Base-by-base conservation (phyloP, 2,888 invertebrate species). In the Ectemnius cavifrons region DNA sequence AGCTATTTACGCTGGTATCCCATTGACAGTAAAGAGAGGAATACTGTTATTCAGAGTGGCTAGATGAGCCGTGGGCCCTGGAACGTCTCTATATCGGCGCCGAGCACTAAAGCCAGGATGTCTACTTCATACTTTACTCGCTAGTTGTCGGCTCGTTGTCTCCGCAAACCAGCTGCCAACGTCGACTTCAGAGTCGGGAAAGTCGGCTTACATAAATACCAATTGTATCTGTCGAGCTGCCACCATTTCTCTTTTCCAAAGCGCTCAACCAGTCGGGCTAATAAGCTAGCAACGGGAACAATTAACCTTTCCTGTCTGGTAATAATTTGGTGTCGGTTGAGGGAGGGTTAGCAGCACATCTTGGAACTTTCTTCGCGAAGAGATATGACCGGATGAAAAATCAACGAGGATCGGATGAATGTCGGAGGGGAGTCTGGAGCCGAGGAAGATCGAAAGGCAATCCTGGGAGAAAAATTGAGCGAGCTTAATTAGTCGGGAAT, bases 121-220 rank as follows among this genome's bases (percentile, higher is more conserved):
- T 62, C 62, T 66, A 62, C 71, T 71, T 71, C 46, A 20, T 71
- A 71, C 57, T 61, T 66, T 58, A 28, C 71, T 66, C 65, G 70
- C 59, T 57, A 37, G 27, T 63, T 49, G n/a, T 52, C 16, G 52
- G 52, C n/a, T 52, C 37, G 37, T 37, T 37, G 37, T 37, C 11
- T 69, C 20, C 20, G 46, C 59, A n/a, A 37, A 28, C 20, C 52
- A 27, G n/a, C 11, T 27, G 37, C 37, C 49, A n/a, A 62, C 20
- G 8, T 13, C 46, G 45, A 6, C 62, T 16, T 60, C 27, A n/a
- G 28, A 14, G 27, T n/a, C 63, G 37, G 37, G 37, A 37, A 37
- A 37, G 27, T n/a, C 28, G 62, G 62, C 14, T 46, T 13, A 47
- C 46, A n/a, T 14, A 20, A 20, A 47, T 47, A 13, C 46, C 62